Conservation (phyloP, 1,140 invertebrate genomes). For the Ceratina japonica region DNA sequence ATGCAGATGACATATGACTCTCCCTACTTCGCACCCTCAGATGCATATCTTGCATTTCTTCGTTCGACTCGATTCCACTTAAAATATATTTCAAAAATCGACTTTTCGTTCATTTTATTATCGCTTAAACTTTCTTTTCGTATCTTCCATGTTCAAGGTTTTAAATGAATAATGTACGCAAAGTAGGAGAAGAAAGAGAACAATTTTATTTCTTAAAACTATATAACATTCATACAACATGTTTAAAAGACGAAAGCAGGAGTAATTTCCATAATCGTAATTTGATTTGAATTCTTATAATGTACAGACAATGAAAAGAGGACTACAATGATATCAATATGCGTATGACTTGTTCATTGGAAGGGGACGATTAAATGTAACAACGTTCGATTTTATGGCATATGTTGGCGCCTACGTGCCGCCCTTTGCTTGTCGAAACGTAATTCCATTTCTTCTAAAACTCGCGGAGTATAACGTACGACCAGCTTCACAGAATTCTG, state of each 20-base stretch:
- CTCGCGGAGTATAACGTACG: slow-evolving; percentile 98
- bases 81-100: too few relatives aligned
- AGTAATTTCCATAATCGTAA: slow-evolving; percentile 5
- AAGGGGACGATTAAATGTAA: background rate
- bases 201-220: slow-evolving; percentile 25
- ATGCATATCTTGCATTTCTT: too few relatives aligned
- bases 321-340: slow-evolving; percentile 20
- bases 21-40: too few relatives aligned
- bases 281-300: slow-evolving; percentile 1
- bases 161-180: too few relatives aligned
- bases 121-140: background rate
- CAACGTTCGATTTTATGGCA: slow-evolving; percentile 77
- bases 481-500: slow-evolving; percentile 98
- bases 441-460: slow-evolving; percentile 99
- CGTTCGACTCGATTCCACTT: too few relatives aligned
- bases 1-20: too few relatives aligned
- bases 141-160: background rate
- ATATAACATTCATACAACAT: slow-evolving; percentile 28
- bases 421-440: slow-evolving; percentile 98
- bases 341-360: background rate
- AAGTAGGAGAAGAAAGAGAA: background rate
- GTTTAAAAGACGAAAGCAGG: slow-evolving; percentile 13
- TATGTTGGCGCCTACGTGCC: slow-evolving; percentile 86
- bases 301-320: slow-evolving; percentile 12
- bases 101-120: too few relatives aligned